Conservation (phyloP, 2,113 vertebrate genomes). For the Martes martes region DNA sequence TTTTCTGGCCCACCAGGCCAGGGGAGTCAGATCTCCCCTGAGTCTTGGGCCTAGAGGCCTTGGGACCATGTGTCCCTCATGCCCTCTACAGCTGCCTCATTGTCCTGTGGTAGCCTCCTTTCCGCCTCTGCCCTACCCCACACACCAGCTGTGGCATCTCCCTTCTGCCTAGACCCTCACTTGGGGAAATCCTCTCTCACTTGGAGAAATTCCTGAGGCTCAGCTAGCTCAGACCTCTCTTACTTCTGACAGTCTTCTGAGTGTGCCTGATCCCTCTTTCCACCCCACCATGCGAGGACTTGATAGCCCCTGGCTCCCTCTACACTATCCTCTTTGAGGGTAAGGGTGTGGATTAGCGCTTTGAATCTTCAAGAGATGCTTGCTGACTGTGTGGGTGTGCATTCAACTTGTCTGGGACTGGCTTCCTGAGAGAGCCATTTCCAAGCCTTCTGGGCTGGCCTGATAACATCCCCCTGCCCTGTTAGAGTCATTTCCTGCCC, state of each 20-base stretch:
- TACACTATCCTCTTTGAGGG: not conserved
- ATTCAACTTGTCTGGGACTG: not conserved
- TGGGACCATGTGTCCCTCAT: not conserved
- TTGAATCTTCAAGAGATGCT: not conserved
- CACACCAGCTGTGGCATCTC: not conserved
- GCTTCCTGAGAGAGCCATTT: slow-evolving; percentile 35
- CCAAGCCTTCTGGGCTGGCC: not conserved
- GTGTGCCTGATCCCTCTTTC: too few relatives aligned
- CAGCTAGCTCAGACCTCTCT: not conserved
- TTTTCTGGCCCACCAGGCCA: not conserved
- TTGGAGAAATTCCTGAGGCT: not conserved
- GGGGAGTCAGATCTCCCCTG: not conserved
- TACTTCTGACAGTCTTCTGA: not conserved
- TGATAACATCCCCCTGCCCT: slow-evolving; percentile 30
- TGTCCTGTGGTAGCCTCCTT: not conserved
- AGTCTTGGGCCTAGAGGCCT: not conserved
- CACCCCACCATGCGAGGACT: not conserved
- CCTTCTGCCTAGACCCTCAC: not conserved
- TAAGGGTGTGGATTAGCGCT: not conserved
- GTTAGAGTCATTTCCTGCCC: slow-evolving; percentile 45
- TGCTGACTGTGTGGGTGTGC: not conserved
- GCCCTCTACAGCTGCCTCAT: not conserved
- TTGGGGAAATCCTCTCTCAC: not conserved
- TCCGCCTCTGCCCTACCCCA: not conserved
- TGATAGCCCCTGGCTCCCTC: rapidly evolving